phyloP scores from a whole-genome alignment of 1,140 invertebrate genomes.

The Phocides pigmalion region DNA sequence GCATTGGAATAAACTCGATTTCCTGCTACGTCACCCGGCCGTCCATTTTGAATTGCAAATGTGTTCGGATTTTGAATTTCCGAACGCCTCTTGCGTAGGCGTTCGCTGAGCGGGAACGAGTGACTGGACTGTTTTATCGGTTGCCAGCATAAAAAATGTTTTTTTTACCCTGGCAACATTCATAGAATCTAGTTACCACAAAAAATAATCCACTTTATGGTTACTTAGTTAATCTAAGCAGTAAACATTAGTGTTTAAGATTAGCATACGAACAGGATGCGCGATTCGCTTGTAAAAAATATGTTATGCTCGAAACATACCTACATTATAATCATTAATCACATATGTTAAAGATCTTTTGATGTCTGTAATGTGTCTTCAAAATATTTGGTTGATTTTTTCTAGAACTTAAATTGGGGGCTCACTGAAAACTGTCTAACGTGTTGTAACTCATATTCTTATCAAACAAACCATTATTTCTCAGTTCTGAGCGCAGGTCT shows the following conservation, averaged over 20 bases:
- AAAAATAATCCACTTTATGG: constrained; percentile 26
- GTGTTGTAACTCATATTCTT: too few relatives aligned
- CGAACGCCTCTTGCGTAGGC: constrained; percentile 68
- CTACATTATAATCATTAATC: background rate
- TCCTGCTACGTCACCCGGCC: constrained; percentile 69
- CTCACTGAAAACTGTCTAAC: too few relatives aligned
- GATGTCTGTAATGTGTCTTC: too few relatives aligned
- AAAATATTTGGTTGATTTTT: too few relatives aligned
- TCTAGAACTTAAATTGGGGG: too few relatives aligned
- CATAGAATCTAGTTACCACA: constrained; percentile 12
- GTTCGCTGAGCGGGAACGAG: constrained; percentile 49
- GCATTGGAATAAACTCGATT: constrained; percentile 66
- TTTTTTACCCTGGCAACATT: constrained; percentile 21
- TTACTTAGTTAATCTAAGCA: constrained; percentile 14
- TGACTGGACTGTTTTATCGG: constrained; percentile 40
- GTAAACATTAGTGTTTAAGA: constrained; percentile 11
- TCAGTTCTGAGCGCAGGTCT: too few relatives aligned
- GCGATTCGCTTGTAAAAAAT: constrained; percentile 19
- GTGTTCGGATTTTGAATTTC: constrained; percentile 70
- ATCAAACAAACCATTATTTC: too few relatives aligned
- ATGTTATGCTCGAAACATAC: constrained; percentile 1
- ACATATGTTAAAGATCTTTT: too few relatives aligned
- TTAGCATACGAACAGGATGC: constrained; percentile 29
- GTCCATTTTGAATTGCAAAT: constrained; percentile 76
- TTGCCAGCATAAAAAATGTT: constrained; percentile 35